A percentile compares a stretch with the other conserved stretches of the same genome.
Evolutionary conservation across 2,113 vertebrate genomes (phyloP).

Genomic region (Phyllopteryx taeniolatus): DNA sequence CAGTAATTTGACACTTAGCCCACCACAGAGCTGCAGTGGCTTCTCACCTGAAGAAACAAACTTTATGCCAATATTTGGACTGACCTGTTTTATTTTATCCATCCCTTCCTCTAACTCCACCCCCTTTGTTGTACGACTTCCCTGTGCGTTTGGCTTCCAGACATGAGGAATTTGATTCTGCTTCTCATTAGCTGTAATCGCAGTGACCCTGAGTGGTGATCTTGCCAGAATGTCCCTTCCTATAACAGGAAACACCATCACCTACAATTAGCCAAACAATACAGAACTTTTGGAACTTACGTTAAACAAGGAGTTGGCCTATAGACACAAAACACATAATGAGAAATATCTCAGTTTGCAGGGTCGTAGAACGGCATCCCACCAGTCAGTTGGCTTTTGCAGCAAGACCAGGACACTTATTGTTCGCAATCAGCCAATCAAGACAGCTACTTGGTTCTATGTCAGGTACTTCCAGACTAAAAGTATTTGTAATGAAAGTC

Average conservation of each 20-base stretch:
- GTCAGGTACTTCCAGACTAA: constrained; percentile 40
- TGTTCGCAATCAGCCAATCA: constrained; percentile 8
- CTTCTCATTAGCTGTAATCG: constrained; percentile 63
- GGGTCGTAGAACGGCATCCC: background rate
- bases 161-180: constrained; percentile 63
- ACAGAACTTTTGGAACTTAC: constrained; percentile 44
- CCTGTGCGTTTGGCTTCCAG: constrained; percentile 38
- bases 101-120: constrained; percentile 8
- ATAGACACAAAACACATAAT: constrained; percentile 26
- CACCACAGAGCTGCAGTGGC: constrained; percentile 42
- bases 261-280: constrained; percentile 61
- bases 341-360: constrained; percentile 2
- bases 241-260: constrained; percentile 62
- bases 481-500: constrained; percentile 19
- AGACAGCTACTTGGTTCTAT: constrained; percentile 34
- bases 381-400: background rate
- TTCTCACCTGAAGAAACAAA: constrained; percentile 69
- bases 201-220: constrained; percentile 44
- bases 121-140: constrained; percentile 35
- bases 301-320: constrained; percentile 42
- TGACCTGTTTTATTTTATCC: constrained; percentile 43
- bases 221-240: constrained; percentile 48
- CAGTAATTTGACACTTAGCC: constrained; percentile 54
- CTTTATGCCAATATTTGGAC: constrained; percentile 50
- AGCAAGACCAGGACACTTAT: constrained; percentile 1